Conservation (phyloP, 1,140 invertebrate genomes). For the Helicoverpa armigera region DNA sequence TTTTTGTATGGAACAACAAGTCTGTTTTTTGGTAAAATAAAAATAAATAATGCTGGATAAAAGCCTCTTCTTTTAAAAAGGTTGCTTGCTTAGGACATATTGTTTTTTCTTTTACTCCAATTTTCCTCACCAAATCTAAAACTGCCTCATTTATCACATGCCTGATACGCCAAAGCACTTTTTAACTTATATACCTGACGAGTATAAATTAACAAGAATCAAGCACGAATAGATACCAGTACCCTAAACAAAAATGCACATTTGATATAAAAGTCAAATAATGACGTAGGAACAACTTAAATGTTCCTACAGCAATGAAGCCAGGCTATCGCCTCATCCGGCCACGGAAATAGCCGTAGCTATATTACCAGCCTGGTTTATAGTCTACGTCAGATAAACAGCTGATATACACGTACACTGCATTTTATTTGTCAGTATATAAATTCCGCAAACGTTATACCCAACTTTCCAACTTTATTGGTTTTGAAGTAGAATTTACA, state of each 20-base stretch:
- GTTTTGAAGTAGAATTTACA: too few species aligned
- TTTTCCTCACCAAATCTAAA: too few species aligned
- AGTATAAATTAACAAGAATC: background rate
- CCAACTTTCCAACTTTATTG: background rate
- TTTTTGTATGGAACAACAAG: too few species aligned
- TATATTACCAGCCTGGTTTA: background rate
- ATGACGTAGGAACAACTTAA: background rate
- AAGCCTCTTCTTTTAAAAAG: too few species aligned
- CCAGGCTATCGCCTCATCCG: background rate
- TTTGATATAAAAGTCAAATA: background rate
- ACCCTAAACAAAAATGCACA: background rate
- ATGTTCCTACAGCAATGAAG: background rate
- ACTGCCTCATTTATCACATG: too few species aligned
- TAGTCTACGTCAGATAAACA: constrained; percentile 6
- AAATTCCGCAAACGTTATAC: background rate
- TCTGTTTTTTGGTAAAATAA: too few species aligned
- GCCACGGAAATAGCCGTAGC: background rate
- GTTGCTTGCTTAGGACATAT: too few species aligned
- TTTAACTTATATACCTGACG: too few species aligned
- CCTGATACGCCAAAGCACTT: too few species aligned
- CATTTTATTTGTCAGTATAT: constrained; percentile 4
- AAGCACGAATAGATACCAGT: background rate
- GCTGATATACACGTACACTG: constrained; percentile 3
- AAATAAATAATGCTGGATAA: too few species aligned
- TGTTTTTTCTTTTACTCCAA: too few species aligned